Evolutionary conservation across 2,888 invertebrate species (phyloP).

Genomic region (Morpho deidamia): DNA sequence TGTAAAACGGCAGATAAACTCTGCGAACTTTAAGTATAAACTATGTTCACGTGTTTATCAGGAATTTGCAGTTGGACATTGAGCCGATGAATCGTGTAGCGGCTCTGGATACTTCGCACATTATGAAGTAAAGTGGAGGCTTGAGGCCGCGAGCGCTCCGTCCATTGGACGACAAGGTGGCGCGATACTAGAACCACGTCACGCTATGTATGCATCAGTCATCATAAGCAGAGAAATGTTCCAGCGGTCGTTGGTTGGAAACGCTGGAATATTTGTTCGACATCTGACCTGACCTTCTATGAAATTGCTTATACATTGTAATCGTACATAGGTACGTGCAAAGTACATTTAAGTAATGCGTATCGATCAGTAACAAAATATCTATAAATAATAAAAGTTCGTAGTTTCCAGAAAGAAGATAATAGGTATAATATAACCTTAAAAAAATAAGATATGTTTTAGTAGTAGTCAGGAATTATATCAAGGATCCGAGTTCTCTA

Average conservation of each 20-base stretch:
- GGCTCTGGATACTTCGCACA: neutral
- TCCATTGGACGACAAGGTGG: slow-evolving; percentile 62
- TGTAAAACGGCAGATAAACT: slow-evolving; percentile 2
- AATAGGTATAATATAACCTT: too few relatives aligned
- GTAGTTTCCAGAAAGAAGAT: too few relatives aligned
- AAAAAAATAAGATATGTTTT: too few relatives aligned
- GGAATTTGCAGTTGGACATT: slow-evolving; percentile 4
- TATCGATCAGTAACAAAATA: too few relatives aligned
- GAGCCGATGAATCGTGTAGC: slow-evolving; percentile 5
- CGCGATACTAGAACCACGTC: slow-evolving; percentile 68
- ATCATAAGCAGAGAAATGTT: slow-evolving; percentile 32
- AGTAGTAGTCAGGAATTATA: too few relatives aligned
- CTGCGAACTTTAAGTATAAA: neutral
- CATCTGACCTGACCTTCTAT: slow-evolving; percentile 1
- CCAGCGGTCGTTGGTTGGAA: slow-evolving; percentile 31
- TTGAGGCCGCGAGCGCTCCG: slow-evolving; percentile 25
- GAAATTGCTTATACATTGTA: neutral
- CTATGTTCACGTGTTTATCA: slow-evolving; percentile 2
- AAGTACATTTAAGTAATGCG: too few relatives aligned
- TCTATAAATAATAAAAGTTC: too few relatives aligned
- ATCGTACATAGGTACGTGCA: neutral
- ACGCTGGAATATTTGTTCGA: slow-evolving; percentile 27
- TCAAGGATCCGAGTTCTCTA: too few relatives aligned
- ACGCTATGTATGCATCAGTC: slow-evolving; percentile 28
- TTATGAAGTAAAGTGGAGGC: slow-evolving; percentile 19